phyloP scores from a whole-genome alignment of 2,888 invertebrate species.

The Dolichomitus sp. region DNA sequence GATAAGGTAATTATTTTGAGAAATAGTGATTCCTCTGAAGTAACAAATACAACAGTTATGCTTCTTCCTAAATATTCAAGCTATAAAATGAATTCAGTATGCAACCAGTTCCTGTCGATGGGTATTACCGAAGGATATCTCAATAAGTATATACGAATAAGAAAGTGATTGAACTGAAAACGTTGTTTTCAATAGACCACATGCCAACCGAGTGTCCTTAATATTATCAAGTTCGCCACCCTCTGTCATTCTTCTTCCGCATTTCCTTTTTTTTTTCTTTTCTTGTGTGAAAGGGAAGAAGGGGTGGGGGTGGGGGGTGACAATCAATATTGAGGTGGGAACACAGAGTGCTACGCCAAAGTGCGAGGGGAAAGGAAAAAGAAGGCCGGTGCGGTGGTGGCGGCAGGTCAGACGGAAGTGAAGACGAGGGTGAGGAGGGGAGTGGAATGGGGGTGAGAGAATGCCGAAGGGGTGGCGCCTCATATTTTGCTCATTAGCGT shows the following conservation, averaged over 20 bases:
- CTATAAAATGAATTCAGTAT: background rate
- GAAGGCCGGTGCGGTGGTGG: slow-evolving; percentile 53
- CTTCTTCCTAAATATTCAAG: background rate
- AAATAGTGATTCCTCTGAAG: too few relatives aligned
- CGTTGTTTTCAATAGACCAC: slow-evolving; percentile 43
- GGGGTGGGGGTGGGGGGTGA: slow-evolving; percentile 72
- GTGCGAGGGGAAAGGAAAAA: slow-evolving; percentile 35
- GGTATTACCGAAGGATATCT: background rate
- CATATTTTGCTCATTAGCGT: slow-evolving; percentile 86
- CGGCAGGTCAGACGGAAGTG: slow-evolving; percentile 68
- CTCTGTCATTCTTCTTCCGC: slow-evolving; percentile 44
- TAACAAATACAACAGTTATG: background rate
- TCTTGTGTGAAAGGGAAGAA: slow-evolving; percentile 68
- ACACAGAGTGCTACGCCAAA: slow-evolving; percentile 55
- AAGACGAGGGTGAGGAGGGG: slow-evolving; percentile 63
- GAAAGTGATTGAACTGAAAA: slow-evolving; percentile 30
- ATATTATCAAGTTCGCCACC: slow-evolving; percentile 57
- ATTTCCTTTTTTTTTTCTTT: slow-evolving; percentile 62
- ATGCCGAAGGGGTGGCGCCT: slow-evolving; percentile 81
- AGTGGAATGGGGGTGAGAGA: slow-evolving; percentile 64
- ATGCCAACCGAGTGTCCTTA: slow-evolving; percentile 31
- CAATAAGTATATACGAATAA: slow-evolving; percentile 2
- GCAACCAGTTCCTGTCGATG: background rate
- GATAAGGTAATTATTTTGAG: slow-evolving; percentile 87
- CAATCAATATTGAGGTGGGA: slow-evolving; percentile 81